These are phyloP conservation scores for Drosophila mettleri DNA, from an alignment of 2,888 invertebrate genomes.

Conservation along the genomic window DNA sequence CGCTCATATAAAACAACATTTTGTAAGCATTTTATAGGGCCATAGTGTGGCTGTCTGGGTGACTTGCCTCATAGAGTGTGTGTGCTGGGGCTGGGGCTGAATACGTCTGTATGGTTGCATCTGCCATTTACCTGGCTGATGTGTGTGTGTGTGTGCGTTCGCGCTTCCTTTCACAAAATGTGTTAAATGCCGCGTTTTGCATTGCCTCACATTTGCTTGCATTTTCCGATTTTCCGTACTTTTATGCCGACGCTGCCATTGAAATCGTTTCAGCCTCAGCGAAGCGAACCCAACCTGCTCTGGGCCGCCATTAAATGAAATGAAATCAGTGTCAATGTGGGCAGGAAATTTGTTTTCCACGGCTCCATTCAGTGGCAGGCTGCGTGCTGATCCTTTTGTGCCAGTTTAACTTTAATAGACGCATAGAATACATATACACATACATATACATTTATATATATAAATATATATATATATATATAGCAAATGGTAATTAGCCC, in stretches of 20 bases:
- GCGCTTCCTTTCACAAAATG: slow-evolving; percentile 64
- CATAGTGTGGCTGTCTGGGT: slow-evolving; percentile 61
- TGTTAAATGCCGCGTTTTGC: slow-evolving; percentile 81
- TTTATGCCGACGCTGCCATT: slow-evolving; percentile 66
- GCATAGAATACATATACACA: slow-evolving; percentile 1
- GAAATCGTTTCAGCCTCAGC: slow-evolving; percentile 41
- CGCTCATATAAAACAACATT: slow-evolving; percentile 75
- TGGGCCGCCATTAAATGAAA: slow-evolving; percentile 54
- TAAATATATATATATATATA: neutral
- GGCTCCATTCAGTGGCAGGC: slow-evolving; percentile 15
- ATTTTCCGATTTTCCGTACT: slow-evolving; percentile 51
- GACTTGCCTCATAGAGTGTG: slow-evolving; percentile 8
- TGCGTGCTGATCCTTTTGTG: slow-evolving; percentile 6
- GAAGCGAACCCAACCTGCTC: neutral
- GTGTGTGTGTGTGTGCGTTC: slow-evolving; percentile 15
- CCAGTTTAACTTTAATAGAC: slow-evolving; percentile 22
- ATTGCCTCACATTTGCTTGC: slow-evolving; percentile 58
- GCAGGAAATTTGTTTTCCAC: slow-evolving; percentile 68
- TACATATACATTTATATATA: neutral
- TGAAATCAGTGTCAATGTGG: slow-evolving; percentile 79
- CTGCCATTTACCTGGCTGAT: slow-evolving; percentile 39
- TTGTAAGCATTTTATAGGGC: slow-evolving; percentile 78
- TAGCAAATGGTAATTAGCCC: slow-evolving; percentile 43
- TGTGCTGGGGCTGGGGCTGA: neutral
- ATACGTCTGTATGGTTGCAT: slow-evolving; percentile 26